phyloP scores from a whole-genome alignment of 64 coral and sea anemone genomes.

The Anthopleura sola region DNA sequence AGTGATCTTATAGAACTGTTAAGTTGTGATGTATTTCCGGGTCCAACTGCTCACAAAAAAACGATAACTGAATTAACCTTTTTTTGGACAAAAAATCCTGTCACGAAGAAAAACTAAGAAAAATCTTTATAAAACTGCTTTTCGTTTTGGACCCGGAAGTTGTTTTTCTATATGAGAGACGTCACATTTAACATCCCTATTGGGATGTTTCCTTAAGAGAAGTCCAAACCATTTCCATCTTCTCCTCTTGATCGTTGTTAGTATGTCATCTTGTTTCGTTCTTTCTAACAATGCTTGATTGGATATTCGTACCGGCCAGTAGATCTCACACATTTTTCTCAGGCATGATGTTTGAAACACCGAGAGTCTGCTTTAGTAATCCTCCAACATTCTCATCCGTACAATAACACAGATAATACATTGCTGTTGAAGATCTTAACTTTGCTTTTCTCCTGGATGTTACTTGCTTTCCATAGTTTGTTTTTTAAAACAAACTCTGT shows the following conservation, averaged over 20 bases:
- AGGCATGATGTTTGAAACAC: slow-evolving; percentile 26
- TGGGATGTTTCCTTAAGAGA: neutral
- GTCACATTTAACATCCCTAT: too few species aligned
- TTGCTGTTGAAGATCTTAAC: slow-evolving; percentile 17
- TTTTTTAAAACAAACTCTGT: too few species aligned
- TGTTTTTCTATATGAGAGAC: too few species aligned
- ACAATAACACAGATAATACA: slow-evolving; percentile 21
- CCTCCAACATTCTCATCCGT: slow-evolving; percentile 22
- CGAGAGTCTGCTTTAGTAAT: slow-evolving; percentile 15
- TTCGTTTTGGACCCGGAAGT: too few species aligned
- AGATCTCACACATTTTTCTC: slow-evolving; percentile 15
- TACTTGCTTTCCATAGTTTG: slow-evolving; percentile 11
- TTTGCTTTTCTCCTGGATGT: slow-evolving; percentile 1
- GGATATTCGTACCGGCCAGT: neutral
- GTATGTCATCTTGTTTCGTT: slow-evolving; percentile 1
- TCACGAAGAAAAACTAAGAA: too few species aligned
- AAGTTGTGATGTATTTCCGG: too few species aligned
- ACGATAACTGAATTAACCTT: too few species aligned
- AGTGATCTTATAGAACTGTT: slow-evolving; percentile 3
- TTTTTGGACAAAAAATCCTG: too few species aligned
- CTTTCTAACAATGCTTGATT: neutral
- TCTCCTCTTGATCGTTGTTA: slow-evolving; percentile 4
- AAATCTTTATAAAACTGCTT: too few species aligned
- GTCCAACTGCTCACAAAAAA: too few species aligned
- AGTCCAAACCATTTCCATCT: slow-evolving; percentile 17